Conservation (phyloP, 2,888 invertebrate species). For the Zaprionus bogoriensis region DNA sequence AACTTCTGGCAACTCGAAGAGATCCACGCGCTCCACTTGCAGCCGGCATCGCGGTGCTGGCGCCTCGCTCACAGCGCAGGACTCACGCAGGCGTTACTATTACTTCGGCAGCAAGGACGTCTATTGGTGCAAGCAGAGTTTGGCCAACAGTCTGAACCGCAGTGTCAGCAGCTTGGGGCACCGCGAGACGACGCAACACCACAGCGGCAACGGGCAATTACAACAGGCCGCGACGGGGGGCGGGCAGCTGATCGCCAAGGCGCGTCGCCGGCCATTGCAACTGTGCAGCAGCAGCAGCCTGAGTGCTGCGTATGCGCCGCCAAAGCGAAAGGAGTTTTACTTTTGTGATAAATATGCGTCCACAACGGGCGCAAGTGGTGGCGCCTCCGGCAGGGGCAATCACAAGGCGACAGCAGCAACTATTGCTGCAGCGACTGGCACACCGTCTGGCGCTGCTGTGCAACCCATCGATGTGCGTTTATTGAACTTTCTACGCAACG, state of each 20-base stretch:
- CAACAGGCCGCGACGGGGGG: slow-evolving; percentile 3
- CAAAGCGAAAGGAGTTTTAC: slow-evolving; percentile 62
- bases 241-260: slow-evolving; percentile 57
- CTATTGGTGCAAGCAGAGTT: slow-evolving; percentile 78
- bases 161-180: slow-evolving; percentile 72
- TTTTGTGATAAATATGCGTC: slow-evolving; percentile 69
- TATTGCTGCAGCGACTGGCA: not conserved
- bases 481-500: slow-evolving; percentile 73
- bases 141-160: slow-evolving; percentile 45
- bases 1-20: slow-evolving; percentile 24
- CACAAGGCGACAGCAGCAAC: not conserved
- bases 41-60: slow-evolving; percentile 26
- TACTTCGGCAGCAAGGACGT: slow-evolving; percentile 78
- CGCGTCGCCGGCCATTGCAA: slow-evolving; percentile 58
- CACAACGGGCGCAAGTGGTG: slow-evolving; percentile 6
- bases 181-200: too few species aligned
- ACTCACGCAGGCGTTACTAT: slow-evolving; percentile 70
- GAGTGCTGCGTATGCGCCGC: slow-evolving; percentile 66
- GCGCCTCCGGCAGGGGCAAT: not conserved
- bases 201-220: too few species aligned
- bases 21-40: slow-evolving; percentile 25
- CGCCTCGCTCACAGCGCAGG: slow-evolving; percentile 18
- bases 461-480: slow-evolving; percentile 68
- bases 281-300: slow-evolving; percentile 67
- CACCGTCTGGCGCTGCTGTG: not conserved